Base-by-base conservation (phyloP, 2,888 invertebrate species). In the Mythimna albipuncta region DNA sequence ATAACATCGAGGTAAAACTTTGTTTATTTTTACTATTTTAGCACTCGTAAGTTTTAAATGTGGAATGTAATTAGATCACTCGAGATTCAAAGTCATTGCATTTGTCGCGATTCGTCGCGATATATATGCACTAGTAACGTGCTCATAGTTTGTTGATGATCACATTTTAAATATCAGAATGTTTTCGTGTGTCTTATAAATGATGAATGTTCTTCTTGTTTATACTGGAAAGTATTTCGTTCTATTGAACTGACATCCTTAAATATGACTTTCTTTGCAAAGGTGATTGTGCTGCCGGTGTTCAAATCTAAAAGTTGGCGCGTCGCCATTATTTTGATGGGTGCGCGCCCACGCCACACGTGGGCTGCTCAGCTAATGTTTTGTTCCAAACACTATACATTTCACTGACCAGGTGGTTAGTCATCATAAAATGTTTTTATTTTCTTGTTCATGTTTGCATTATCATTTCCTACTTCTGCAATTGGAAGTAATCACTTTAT, bases 261-360 rank as follows among this genome's bases (percentile, higher is more conserved):
- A 91, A 92, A 92, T 90, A 91, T 91, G 89, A 88, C 87, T 91
- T 92, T 92, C 86, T 89, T 88, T 89, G 87, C 86, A 92, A 92
- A 95, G 94, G 94, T 95, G 93, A 96, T 95, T 94, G 94, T 91
- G 92, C 94, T 92, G 89, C 88, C 83, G 85, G 84, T 89, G 90
- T 88, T 88, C 86, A 88, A 86, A 89, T 90, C 87, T 87, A 87
- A 92, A 89, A 91, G 81, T 95, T 96, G 96, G 96, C 96, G 79
- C 78, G 41, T 65, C 87, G 95, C 96, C 96, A 96, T 93, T 96
- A 95, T 96, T 96, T 95, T 96, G 95, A 94, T 95, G 93, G 88
- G 92, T 90, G 88, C 88, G 89, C 91, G 88, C 85, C 85, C 85
- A 84, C 85, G 85, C 84, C 63, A 84, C 85, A 92, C 91, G 93